Evolutionary conservation across 2,888 invertebrate species (phyloP).

Genomic region (Xylota segnis): DNA sequence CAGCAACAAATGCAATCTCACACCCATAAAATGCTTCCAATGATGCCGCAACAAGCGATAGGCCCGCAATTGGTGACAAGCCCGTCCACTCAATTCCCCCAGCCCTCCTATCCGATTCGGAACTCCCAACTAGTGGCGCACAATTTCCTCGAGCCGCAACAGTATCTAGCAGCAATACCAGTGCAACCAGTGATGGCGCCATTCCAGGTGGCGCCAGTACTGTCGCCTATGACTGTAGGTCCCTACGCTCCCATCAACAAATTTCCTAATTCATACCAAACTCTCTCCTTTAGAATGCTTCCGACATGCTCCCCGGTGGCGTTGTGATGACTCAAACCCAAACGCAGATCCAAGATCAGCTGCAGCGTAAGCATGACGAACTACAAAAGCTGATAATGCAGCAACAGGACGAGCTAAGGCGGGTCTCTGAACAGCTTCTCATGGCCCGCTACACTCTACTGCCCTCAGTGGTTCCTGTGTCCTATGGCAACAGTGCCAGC

Average conservation of each 20-base stretch:
- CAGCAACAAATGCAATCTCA: conserved; percentile 67
- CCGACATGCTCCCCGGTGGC: conserved; percentile 81
- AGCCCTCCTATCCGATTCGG: conserved; percentile 85
- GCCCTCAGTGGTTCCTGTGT: conserved; percentile 82
- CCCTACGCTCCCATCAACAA: not conserved
- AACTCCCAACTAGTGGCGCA: conserved; percentile 80
- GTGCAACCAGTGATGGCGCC: conserved; percentile 86
- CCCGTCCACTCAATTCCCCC: conserved; percentile 84
- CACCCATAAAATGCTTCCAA: conserved; percentile 64
- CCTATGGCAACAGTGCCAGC: conserved; percentile 77
- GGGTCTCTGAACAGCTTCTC: conserved; percentile 94
- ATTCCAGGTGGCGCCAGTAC: conserved; percentile 85
- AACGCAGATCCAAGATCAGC: conserved; percentile 89
- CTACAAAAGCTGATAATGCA: conserved; percentile 93
- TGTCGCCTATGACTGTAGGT: conserved; percentile 81
- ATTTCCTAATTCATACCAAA: not conserved
- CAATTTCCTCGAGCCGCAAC: conserved; percentile 85
- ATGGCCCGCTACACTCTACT: conserved; percentile 92
- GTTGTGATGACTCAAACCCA: conserved; percentile 86
- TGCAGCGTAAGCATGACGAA: conserved; percentile 93
- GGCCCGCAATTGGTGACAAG: conserved; percentile 78
- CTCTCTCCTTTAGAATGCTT: conserved; percentile 74
- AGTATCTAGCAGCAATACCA: conserved; percentile 86
- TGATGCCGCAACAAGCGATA: conserved; percentile 63
- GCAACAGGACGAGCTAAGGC: conserved; percentile 93